phyloP scores from a whole-genome alignment of 2,797 vertebrate species.

The Adelosebastes latens region DNA sequence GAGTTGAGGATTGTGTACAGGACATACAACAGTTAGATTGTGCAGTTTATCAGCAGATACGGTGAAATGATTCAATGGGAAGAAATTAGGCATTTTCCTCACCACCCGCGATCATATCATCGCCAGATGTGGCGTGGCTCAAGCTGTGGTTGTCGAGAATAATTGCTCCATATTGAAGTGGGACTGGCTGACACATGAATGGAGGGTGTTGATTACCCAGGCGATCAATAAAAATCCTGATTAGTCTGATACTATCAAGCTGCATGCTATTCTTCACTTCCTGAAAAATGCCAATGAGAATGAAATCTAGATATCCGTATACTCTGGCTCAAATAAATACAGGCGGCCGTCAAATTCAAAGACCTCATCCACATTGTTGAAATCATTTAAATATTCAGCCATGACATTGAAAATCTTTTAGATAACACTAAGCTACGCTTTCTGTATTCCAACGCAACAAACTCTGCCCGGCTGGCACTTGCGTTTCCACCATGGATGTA shows the following conservation, averaged over 20 bases:
- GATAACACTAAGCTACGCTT: too few relatives aligned
- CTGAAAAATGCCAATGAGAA: slow-evolving; percentile 8
- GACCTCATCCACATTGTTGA: neutral
- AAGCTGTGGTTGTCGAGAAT: slow-evolving; percentile 27
- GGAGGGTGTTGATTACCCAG: slow-evolving; percentile 28
- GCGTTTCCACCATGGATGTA: too few relatives aligned
- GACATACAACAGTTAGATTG: neutral
- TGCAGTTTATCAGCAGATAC: neutral
- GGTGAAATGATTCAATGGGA: neutral
- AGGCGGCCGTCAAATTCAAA: neutral
- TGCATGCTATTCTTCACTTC: slow-evolving; percentile 44
- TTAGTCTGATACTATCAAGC: slow-evolving; percentile 33
- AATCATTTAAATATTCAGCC: neutral
- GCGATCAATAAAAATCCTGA: slow-evolving; percentile 52
- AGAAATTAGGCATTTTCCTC: neutral
- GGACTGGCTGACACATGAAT: slow-evolving; percentile 18
- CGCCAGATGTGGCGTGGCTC: neutral
- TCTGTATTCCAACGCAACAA: too few relatives aligned
- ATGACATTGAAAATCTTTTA: neutral
- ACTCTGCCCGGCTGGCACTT: too few relatives aligned
- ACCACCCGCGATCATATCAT: neutral
- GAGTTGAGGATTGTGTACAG: neutral
- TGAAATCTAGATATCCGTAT: neutral
- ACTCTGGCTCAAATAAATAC: too few relatives aligned
- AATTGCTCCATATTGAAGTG: slow-evolving; percentile 27